Base-by-base conservation (phyloP, 2,797 vertebrate species). In the Atherinosoma microstoma region DNA sequence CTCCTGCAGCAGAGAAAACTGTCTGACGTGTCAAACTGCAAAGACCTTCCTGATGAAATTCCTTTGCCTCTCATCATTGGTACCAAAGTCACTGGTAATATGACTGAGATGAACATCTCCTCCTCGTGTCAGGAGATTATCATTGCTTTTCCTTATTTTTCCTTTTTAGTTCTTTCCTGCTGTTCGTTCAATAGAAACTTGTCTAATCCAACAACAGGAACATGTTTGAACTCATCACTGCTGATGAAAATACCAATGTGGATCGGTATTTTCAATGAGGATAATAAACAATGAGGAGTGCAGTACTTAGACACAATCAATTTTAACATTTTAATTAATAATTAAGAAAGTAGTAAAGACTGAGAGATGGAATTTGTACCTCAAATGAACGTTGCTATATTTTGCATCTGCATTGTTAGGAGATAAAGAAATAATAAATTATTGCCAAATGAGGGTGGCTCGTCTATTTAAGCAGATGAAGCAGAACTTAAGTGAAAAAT, bases 11-110 rank as follows among this genome's bases (percentile, higher is more conserved):
- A 99, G 85, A 94, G 97, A 67, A 99, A 99, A 80, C 95, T 99
- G 74, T 95, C 97, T 10, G 98, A 99, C 47, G 94, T 99, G 79
- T 98, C 97, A 1, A 95, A 95, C 70, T 99, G 98, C 91, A 99
- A 99, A 95, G 98, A 99, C 80, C 97, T 99, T 75, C 98, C 98
- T 13, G 98, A 99, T 65, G 97, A 99, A 93, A 99, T 99, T 85
- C 98, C 98, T 27, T 88, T 99, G 58, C 97, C 97, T 0, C 93
- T 99, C 85, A 98, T 99, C 85, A 99, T 99, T 83, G 98, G 98
- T 92, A 99, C 98, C 67, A 99, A 99, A 96, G 98, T 99, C 87
- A 99, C 93, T 2, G 93, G 93, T 94, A 63, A 79, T 73, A 69
- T 53, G 9, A 30, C 12, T 22, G 53, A 42, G 70, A 56, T 67